Base-by-base conservation (phyloP, 2,113 vertebrate species). In the Engraulis encrasicolus region DNA sequence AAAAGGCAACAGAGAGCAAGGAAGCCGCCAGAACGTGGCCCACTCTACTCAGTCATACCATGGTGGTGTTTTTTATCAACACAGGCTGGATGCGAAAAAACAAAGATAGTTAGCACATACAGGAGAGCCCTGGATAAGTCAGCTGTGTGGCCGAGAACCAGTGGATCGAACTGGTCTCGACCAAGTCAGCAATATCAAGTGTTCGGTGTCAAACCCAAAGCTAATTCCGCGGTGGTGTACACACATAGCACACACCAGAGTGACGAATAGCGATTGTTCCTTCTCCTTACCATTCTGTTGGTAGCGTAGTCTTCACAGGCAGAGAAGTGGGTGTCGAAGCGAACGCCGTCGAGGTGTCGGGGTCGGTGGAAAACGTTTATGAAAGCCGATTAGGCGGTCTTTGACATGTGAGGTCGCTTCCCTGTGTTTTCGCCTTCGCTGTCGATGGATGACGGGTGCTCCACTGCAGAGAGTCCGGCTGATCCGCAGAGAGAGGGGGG, bases 381-480 rank as follows among this genome's bases (percentile, higher is more conserved):
- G 66, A 31, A 74, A 74, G 23, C 66, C 23, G 66, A 74, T 74
- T 74, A 49, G 54, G 45, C 20, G 36, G 36, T 61, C 6, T 74
- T 34, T 74, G 34, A 74, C 17, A 36, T 66, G 18, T 78, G 66
- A 20, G 40, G 23, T 84, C 27, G 54, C 54, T 17, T 6, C 23
- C 66, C 48, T 15, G 38, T 7, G 12, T 38, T 23, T 77, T 71
- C n/a, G 36, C 81, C 19, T 23, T 19, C 20, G 71, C 45, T 74
- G 27, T 74, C 27, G 66, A 74, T 74, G 66, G 66, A 74, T 74
- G 66, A 36, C 77, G 58, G 79, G n/a, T n/a, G n/a, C 82, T 93
- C 92, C 92, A 91, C 94, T 93, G 96, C 95, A 92, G 91, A 90
- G 66, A 86, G 89, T 93, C 85, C 82, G 37, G 80, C 91, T 90